A percentile compares a stretch with the other conserved stretches of the same genome.
Conservation (phyloP, 2,797 vertebrate species). For the Pelochelys cantorii region DNA sequence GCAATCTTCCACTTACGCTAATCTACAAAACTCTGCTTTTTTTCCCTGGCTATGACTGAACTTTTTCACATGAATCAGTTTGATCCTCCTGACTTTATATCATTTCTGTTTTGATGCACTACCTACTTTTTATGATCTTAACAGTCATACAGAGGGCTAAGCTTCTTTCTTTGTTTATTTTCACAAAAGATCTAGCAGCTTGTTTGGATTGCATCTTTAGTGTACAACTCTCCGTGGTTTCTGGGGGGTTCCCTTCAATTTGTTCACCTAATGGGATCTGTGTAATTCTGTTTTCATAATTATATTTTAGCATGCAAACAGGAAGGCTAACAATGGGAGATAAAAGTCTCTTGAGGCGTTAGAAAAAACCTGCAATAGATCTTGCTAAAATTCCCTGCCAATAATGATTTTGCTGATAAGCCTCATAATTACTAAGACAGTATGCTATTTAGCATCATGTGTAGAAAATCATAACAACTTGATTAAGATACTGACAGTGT, state of each 20-base stretch:
- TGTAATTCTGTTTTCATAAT: slow-evolving; percentile 37
- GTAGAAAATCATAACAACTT: slow-evolving; percentile 38
- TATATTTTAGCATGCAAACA: slow-evolving; percentile 42
- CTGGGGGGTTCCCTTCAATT: background rate
- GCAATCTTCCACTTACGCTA: background rate
- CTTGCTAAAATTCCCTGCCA: slow-evolving; percentile 28
- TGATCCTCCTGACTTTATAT: slow-evolving; percentile 3
- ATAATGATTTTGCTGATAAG: slow-evolving; percentile 50
- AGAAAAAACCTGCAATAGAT: background rate
- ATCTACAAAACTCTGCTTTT: background rate
- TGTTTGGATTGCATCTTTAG: background rate
- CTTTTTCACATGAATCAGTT: background rate
- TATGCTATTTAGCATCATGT: background rate
- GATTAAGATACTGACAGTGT: slow-evolving; percentile 3
- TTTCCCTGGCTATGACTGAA: slow-evolving; percentile 3
- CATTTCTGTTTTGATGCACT: background rate
- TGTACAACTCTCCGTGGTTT: slow-evolving; percentile 11
- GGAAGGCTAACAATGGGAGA: slow-evolving; percentile 1
- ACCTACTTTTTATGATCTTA: background rate
- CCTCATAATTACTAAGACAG: background rate
- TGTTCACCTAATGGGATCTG: background rate
- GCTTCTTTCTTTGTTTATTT: background rate
- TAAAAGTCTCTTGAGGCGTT: slow-evolving; percentile 23
- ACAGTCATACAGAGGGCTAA: background rate
- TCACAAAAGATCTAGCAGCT: background rate